Evolutionary conservation across 2,888 invertebrate species (phyloP).

Genomic region (Agrochola litura): DNA sequence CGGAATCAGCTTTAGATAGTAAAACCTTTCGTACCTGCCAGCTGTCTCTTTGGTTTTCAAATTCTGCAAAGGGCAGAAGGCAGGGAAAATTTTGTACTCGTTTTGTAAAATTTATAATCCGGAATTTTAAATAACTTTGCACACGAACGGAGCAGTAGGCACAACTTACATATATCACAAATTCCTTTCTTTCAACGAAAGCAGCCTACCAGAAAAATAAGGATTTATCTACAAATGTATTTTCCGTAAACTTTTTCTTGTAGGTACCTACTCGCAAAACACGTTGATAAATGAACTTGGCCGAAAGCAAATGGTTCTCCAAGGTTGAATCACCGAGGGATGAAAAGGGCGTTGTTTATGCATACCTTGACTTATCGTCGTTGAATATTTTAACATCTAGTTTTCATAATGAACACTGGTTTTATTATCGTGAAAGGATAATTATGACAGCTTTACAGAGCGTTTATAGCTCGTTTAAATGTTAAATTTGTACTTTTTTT

Average conservation of each 20-base stretch:
- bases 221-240: constrained; percentile 20
- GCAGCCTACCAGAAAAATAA: neutral
- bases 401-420: constrained; percentile 55
- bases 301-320: constrained; percentile 53
- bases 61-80: neutral
- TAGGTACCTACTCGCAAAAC: constrained; percentile 28
- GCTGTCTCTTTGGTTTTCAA: neutral
- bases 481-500: constrained; percentile 23
- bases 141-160: neutral
- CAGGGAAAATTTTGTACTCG: no score
- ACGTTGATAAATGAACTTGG: constrained; percentile 64
- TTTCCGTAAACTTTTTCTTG: constrained; percentile 30
- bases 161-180: neutral
- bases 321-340: constrained; percentile 64
- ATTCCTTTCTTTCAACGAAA: constrained; percentile 4
- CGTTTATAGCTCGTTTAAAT: constrained; percentile 41
- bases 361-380: constrained; percentile 64
- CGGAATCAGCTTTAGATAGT: neutral
- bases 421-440: constrained; percentile 54
- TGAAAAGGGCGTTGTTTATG: constrained; percentile 69
- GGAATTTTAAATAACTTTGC: constrained; percentile 1
- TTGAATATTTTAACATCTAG: constrained; percentile 69
- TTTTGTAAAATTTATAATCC: neutral
- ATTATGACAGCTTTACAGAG: constrained; percentile 48
- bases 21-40: neutral